phyloP scores from a whole-genome alignment of 2,888 invertebrate species.

The Clunio marinus region DNA sequence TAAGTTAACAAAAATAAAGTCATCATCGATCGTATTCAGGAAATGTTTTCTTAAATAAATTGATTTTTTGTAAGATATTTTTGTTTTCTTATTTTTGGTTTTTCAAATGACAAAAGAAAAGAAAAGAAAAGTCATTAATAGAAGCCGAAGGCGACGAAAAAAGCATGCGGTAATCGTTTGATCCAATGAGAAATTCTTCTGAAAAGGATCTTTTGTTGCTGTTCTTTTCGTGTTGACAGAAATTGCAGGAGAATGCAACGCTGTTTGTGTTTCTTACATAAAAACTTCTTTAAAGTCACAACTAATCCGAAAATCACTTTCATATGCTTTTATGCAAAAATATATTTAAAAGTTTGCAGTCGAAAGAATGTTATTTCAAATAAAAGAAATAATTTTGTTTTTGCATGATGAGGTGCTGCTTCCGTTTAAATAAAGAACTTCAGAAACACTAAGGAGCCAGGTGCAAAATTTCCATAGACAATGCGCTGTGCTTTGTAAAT shows the following conservation, averaged over 20 bases:
- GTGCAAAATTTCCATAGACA: slow-evolving; percentile 20
- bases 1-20: slow-evolving; percentile 10
- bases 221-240: neutral
- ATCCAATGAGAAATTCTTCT: neutral
- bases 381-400: too few relatives aligned
- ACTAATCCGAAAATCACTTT: too few relatives aligned
- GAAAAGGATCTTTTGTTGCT: neutral
- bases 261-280: too few relatives aligned
- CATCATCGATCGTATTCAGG: slow-evolving; percentile 20
- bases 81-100: slow-evolving; percentile 15
- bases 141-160: neutral
- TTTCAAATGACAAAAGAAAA: slow-evolving; percentile 7
- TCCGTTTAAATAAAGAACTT: neutral
- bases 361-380: too few relatives aligned
- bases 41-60: slow-evolving; percentile 9
- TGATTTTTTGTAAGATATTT: slow-evolving; percentile 17
- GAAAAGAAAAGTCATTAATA: slow-evolving; percentile 18
- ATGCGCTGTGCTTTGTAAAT: slow-evolving; percentile 19
- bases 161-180: slow-evolving; percentile 23
- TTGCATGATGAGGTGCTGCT: neutral
- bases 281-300: too few relatives aligned
- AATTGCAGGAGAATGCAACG: too few relatives aligned
- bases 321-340: too few relatives aligned
- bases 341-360: too few relatives aligned
- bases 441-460: neutral